Base-by-base conservation (phyloP, 2,113 vertebrate species). In the Peromyscus leucopus region DNA sequence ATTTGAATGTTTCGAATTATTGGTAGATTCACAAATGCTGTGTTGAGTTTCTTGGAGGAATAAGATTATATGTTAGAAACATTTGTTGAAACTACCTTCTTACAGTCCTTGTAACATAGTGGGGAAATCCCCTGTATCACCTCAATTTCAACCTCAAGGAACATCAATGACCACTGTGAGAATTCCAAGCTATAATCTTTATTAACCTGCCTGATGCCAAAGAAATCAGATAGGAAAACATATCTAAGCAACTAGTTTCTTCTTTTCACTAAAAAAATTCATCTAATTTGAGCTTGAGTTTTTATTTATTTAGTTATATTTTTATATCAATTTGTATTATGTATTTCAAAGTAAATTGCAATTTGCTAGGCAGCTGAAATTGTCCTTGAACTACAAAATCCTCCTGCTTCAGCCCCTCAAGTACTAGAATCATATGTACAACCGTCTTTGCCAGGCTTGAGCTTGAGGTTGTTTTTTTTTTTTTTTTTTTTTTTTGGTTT, bases 81-180 rank as follows among this genome's bases (percentile, higher is more conserved):
- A 75, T 94, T 85, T 96, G 76, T 90, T 92, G 39, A 96, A 96
- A 95, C 10, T 11, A 24, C 87, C 46, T 84, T 91, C 17, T 75
- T 69, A 39, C 0, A 71, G 9, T 36, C 33, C 72, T 61, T 92
- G 89, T 91, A 86, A 93, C 48, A 72, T 13, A 59, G 89, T 26
- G 7, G 94, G 75, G 90, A 97, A 97, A 95, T 87, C 1, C 91
- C 92, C 69, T n/a, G 55, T 19, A 69, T 28, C 80, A 13, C 61
- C 36, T 98, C 79, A 91, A 7, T 96, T 90, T 59, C 76, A 33
- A 87, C 76, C 39, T 97, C 71, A 94, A 97, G 51, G 93, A 95
- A 97, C 97, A 98, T 96, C 96, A 92, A 96, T 92, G 76, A 87
- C 42, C 92, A 80, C n/a, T 90, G 46, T 95, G 85, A 97, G 97